Evolutionary conservation across 2,113 vertebrate species (phyloP).

Genomic region (Ictalurus punctatus): DNA sequence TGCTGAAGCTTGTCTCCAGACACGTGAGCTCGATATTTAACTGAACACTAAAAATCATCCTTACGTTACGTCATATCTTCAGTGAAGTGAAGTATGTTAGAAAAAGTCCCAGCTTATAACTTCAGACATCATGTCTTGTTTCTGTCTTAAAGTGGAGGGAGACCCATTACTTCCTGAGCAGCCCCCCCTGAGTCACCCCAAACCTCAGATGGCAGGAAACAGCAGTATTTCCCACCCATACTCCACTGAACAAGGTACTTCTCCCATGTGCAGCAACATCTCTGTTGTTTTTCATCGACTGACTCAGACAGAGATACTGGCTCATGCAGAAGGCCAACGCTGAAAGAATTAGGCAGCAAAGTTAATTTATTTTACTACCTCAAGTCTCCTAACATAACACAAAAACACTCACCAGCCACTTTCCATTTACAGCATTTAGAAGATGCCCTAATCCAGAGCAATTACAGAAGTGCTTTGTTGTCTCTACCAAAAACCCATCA

Average conservation of each 20-base stretch:
- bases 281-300: neutral
- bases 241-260: conserved; percentile 33
- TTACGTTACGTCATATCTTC: neutral
- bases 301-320: neutral
- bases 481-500: neutral
- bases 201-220: conserved; percentile 34
- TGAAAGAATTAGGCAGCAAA: neutral
- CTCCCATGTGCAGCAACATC: neutral
- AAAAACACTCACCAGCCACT: neutral
- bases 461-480: neutral
- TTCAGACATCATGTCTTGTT: neutral
- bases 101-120: neutral
- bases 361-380: neutral
- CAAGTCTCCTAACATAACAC: neutral
- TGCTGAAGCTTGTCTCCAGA: conserved; percentile 6
- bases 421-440: neutral
- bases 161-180: conserved; percentile 43
- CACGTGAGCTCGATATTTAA: conserved; percentile 35
- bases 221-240: neutral
- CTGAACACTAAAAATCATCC: neutral
- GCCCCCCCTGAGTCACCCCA: conserved; percentile 19
- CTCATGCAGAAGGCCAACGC: neutral
- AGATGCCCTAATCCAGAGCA: neutral
- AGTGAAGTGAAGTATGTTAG: neutral
- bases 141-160: conserved; percentile 37